Evolutionary conservation across 2,113 vertebrate species (phyloP).

Genomic region (Hippopotamus amphibius): DNA sequence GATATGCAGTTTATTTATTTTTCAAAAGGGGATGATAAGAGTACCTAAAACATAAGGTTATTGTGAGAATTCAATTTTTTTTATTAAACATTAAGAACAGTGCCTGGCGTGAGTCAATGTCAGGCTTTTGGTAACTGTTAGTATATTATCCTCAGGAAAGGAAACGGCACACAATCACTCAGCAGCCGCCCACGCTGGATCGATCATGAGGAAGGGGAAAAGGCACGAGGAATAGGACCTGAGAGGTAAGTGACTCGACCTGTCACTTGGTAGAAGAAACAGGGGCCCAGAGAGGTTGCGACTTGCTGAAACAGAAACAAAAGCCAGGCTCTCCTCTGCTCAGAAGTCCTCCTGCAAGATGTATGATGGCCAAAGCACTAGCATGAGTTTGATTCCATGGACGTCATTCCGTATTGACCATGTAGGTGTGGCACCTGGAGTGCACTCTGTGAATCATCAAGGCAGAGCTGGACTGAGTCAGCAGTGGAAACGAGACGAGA

Average conservation of each 20-base stretch:
- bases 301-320: neutral
- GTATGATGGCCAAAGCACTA: neutral
- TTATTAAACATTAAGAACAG: neutral
- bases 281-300: neutral
- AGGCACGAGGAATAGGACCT: neutral
- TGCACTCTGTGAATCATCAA: neutral
- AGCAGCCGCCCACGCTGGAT: neutral
- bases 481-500: neutral
- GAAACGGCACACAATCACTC: neutral
- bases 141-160: neutral
- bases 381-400: neutral
- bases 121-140: neutral
- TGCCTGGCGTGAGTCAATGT: neutral
- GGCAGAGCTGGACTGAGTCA: neutral
- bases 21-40: neutral
- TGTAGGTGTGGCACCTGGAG: neutral
- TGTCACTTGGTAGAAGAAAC: neutral
- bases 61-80: neutral
- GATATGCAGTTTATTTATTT: neutral
- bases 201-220: neutral
- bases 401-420: neutral
- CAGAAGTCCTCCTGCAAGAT: neutral
- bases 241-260: neutral
- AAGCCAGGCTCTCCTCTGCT: neutral
- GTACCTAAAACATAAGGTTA: neutral